Evolutionary conservation across 1,140 invertebrate genomes (phyloP), one percentile per base, ranked within the genome.

Genomic region (Cataglyphis hispanica): DNA sequence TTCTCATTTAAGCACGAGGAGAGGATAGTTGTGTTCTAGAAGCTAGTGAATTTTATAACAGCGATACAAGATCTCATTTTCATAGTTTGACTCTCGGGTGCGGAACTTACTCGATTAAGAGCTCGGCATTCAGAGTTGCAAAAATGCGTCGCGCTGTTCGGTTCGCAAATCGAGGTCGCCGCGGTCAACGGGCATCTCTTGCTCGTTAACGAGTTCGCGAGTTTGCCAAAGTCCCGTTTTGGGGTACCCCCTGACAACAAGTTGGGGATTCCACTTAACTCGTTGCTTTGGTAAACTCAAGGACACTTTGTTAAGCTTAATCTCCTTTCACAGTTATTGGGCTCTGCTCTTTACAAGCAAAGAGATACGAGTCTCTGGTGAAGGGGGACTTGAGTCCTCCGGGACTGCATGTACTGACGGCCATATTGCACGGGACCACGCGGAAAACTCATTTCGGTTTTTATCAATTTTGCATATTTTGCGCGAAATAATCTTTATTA

Each of bases 221-320:
- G 56, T 80, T 87, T 69, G 63, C 86, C 74, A 70, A 89, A 88
- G 63, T 88, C 75, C 53, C 87, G 87, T 88, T 87, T 88, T 88
- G 72, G 70, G 70, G 43, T 46, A 58, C 74, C 72, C 72, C 78
- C 64, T 69, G 58, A 72, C 69, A 70, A 84, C 66, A 78, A 84
- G 78, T 84, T 76, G 53, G n/a, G 27, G 61, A 56, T 74, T 87
- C 78, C 58, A 37, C 27, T 53, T 66, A 58, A 76, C 77, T 84
- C 86, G 74, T 84, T 77, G 50, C 86, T 85, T 84, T 77, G 50
- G 40, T 46, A 70, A 72, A 64, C 58, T 87, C 80, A 46, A 64
- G 76, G 27, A 40, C 63, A 31, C 40, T 75, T 53, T 61, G 53
- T 53, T 50, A 43, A 43, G 67, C 66, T 53, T 84, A 85, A 87